These are phyloP conservation scores for Hippopotamyrus pictus DNA, from an alignment of 2,797 vertebrate genomes.

Conservation along the genomic window DNA sequence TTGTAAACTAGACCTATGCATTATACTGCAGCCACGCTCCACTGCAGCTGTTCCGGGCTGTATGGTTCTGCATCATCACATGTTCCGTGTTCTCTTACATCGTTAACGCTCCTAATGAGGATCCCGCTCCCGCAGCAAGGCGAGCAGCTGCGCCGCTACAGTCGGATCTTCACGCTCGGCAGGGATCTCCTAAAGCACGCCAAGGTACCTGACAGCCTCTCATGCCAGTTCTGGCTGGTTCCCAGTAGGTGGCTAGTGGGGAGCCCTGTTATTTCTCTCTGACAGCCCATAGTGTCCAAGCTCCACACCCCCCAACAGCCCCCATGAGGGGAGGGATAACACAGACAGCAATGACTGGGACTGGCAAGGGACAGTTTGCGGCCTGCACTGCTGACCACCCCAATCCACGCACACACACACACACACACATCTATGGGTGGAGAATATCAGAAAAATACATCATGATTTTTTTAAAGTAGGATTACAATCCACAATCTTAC, in stretches of 20 bases:
- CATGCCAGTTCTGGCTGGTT: constrained; percentile 36
- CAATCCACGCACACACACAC: neutral
- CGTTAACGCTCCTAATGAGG: neutral
- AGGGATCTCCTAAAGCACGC: neutral
- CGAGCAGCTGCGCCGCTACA: neutral
- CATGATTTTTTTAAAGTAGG: neutral
- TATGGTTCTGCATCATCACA: neutral
- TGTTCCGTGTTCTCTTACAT: neutral
- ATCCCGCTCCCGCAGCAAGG: neutral
- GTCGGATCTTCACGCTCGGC: neutral
- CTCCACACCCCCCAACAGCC: neutral
- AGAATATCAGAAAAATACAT: neutral
- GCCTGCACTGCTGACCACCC: neutral
- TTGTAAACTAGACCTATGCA: neutral
- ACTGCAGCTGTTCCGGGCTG: neutral
- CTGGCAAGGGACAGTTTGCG: neutral
- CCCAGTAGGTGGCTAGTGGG: neutral
- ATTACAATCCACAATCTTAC: neutral
- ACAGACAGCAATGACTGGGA: neutral
- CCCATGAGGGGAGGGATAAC: neutral
- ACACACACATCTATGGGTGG: neutral
- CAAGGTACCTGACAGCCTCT: constrained; percentile 51
- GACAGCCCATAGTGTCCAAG: constrained; percentile 54
- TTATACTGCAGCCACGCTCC: neutral
- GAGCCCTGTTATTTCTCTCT: constrained; percentile 24